Base-by-base conservation (phyloP, 2,888 invertebrate species). In the Calameuta filiformis region DNA sequence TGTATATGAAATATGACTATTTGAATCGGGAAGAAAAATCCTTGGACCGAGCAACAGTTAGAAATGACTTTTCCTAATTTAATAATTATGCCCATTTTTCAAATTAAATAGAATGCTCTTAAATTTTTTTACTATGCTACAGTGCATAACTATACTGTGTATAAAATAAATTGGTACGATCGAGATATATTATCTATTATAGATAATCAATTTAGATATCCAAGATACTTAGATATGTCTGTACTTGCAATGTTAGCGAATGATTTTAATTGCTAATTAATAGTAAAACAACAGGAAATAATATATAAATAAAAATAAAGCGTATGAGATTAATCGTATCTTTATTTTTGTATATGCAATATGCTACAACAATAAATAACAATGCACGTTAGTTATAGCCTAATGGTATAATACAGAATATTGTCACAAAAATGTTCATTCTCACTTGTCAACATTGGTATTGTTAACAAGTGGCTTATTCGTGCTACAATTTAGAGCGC, bases 301-400 rank as follows among this genome's bases (percentile, higher is more conserved):
- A 69, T 12, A 75, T n/a, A 11, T 33, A 12, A 23, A 69, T 12
- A 68, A 11, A 30, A 23, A 37, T 30, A 75, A 40, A 31, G 35
- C 75, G 35, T n/a, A 34, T 73, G 23, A 73, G 75, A 23, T 73
- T 76, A 31, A 11, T 68, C 31, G 71, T 69, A 71, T 76, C 68
- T 79, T 76, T 76, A 76, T 79, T 76, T 79, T 68, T 73, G 73
- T 76, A 74, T 73, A 76, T 73, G 69, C 69, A 76, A 40, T 56
- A 69, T 76, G 75, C 68, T 35, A 79, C 73, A 73, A 76, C 74
- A 73, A 79, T 76, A 73, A 33, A 76, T 76, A 73, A 73, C 69
- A 79, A 79, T 76, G 35, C 73, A 76, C 73, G 40, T 79, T 68
- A 73, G 71, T 68, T 40, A 78, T 37, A 73, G n/a, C 73, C 68